Base-by-base conservation (phyloP, 2,113 vertebrate species). In the Psettodes erumei region DNA sequence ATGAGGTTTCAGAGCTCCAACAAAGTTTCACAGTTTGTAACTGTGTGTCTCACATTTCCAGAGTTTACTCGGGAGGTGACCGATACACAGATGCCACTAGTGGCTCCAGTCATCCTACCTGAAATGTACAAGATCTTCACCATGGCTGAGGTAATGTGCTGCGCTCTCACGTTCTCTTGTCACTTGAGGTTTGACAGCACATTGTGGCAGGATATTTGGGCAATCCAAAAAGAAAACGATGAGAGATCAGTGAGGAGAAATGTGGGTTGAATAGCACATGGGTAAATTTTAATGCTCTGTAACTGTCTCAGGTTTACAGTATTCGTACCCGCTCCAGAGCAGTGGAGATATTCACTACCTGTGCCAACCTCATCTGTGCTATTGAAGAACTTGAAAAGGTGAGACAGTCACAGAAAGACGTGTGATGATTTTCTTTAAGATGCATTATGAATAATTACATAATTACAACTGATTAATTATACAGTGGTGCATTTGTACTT, bases 91-190 rank as follows among this genome's bases (percentile, higher is more conserved):
- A 99, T 99, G 98, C 97, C 98, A 0, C 94, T 97, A 32, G 98
- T 99, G 37, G 98, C 98, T 79, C 98, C 98, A 2, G 98, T 99
- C 76, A 99, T 99, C 84, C 94, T 99, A 70, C 98, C 98, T 25
- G 98, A 99, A 91, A 99, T 99, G 98, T 99, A 98, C 86, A 98
- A 96, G 92, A 99, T 99, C 88, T 99, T 99, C 91, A 99, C 98
- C 2, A 98, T 98, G 98, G 96, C 96, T 3, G 98, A 99, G 96
- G 98, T 99, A 93, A n/a, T n/a, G n/a, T n/a, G n/a, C 18, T 30
- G 4, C 15, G 2, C 32, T 45, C 12, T 28, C 6, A 40, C 6
- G 13, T 19, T 2, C 15, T 2, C 42, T 66, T 6, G n/a, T 50
- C 28, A 32, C 18, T 48, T 10, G 13, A 32, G 25, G 9, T 64